Evolutionary conservation across 2,888 invertebrate species (phyloP), one percentile per base, ranked within the genome.

Genomic region (Ctena decussata): DNA sequence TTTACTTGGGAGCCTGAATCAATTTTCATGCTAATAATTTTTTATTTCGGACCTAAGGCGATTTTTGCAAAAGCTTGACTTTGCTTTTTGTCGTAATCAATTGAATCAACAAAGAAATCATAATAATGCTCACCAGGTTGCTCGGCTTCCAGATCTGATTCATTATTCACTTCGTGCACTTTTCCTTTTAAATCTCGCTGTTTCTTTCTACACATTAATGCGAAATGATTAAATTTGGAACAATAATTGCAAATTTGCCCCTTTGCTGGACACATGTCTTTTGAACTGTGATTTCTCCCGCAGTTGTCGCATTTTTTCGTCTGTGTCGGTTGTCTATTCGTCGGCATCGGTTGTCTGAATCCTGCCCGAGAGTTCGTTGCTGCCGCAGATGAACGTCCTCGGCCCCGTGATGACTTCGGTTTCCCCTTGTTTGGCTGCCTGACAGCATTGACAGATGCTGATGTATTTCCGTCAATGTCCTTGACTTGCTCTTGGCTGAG

Each of bases 211-310:
- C 85, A 85, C 70, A 77, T 73, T 18, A 39, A 71, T 6, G 75
- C 71, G 73, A 76, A 85, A 32, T 85, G 78, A 44, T 82, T 73
- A 27, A 24, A 46, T 49, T 65, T 78, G 6, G 37, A 15, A 60
- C 78, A 85, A 39, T 74, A 82, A 3, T 35, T n/a, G 49, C 85
- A 85, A 37, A 41, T 35, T 80, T 82, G 71, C 21, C 85, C 85
- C 69, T 79, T 37, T 21, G 78, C 79, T 18, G 81, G 85, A 41
- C 85, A 85, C n/a, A 57, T 44, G 32, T 71, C 74, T 24, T 3
- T 1, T 60, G 35, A 32, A 8, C 18, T 0, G 75, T 85, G 84
- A 12, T 73, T 24, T 46, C 35, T 41, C 24, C 77, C 85, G 79
- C 82, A 82, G 24, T 71, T 32, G 11, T 49, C 30, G 44, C 77